Base-by-base conservation (phyloP, 1,140 invertebrate species). In the Heterodera carotae region DNA sequence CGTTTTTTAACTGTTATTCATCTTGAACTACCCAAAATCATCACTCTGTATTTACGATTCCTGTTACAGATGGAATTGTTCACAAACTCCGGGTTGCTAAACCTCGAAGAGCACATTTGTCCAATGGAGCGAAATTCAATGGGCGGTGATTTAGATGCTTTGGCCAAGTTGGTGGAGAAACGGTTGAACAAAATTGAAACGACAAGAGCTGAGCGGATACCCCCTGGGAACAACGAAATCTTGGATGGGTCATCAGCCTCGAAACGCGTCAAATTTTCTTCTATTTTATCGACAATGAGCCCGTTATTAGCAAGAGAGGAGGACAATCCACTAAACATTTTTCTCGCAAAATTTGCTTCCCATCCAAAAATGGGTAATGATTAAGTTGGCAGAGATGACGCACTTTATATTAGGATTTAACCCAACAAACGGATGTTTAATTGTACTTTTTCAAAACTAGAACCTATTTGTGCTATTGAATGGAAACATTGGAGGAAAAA, bases 51-150 rank as follows among this genome's bases (percentile, higher is more conserved):
- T 53, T 56, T 22, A 15, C n/a, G n/a, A 22, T 56, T 56, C 5
- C 22, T 59, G n/a, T 27, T 53, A 43, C 27, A 74, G 71, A 74
- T 74, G 48, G 59, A 39, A 62, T 22, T 74, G 64, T 62, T 56
- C 39, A 62, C 36, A 25, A 34, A 33, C 64, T 29, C 36, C 25
- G 71, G 71, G 31, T 74, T 74, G 64, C 36, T 74, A 36, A 25
- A 64, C 36, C n/a, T 25, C 22, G 39, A 59, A 5, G 29, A 74
- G n/a, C 4, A 74, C 22, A 7, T 74, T 60, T 74, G 71, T 64
- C 64, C 59, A 25, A 33, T 33, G 36, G 71, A 74, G 36, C 10
- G 36, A 10, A 34, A 74, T 59, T 74, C 71, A 15, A 62, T 74
- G 7, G 56, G 34, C 33, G 48, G 22, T 43, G 64, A 74, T 56